A percentile compares a stretch with the other conserved stretches of the same genome.
Evolutionary conservation across 2,113 vertebrate species (phyloP).

Genomic region (Leptodactylus fuscus): DNA sequence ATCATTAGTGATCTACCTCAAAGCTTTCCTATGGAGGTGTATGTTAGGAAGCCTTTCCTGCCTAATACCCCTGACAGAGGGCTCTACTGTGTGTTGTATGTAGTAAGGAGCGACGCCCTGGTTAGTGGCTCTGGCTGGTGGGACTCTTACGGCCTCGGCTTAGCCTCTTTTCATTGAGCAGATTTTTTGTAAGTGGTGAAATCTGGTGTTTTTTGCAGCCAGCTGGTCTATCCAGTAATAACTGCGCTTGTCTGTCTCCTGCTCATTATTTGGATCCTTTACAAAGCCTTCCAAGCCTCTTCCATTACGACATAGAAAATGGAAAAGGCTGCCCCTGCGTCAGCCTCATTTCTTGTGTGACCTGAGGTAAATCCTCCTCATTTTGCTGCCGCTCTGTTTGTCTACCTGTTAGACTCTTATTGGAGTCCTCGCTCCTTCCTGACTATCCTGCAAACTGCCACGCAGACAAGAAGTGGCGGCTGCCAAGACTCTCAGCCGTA

Average conservation of each 20-base stretch:
- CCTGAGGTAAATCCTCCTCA: neutral
- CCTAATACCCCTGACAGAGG: too few relatives aligned
- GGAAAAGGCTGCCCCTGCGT: neutral
- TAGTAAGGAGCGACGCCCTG: too few relatives aligned
- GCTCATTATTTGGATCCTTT: neutral
- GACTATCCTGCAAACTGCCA: constrained; percentile 28
- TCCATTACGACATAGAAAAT: neutral
- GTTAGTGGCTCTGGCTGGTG: neutral
- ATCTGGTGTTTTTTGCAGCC: neutral
- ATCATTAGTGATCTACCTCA: too few relatives aligned
- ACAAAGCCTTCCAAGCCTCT: neutral
- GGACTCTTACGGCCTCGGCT: neutral
- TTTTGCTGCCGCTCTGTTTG: neutral
- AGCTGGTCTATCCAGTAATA: neutral
- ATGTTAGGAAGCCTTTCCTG: too few relatives aligned
- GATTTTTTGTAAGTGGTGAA: neutral
- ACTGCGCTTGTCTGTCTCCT: neutral
- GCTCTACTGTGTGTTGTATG: too few relatives aligned
- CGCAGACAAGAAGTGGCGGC: constrained; percentile 32
- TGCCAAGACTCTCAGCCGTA: constrained; percentile 32
- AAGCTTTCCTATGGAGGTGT: too few relatives aligned
- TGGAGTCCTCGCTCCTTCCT: neutral
- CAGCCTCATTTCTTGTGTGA: neutral
- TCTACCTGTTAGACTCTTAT: constrained; percentile 26
- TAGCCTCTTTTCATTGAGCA: neutral